Base-by-base conservation (phyloP, 1,140 invertebrate genomes). In the Bathynomus jamesi region DNA sequence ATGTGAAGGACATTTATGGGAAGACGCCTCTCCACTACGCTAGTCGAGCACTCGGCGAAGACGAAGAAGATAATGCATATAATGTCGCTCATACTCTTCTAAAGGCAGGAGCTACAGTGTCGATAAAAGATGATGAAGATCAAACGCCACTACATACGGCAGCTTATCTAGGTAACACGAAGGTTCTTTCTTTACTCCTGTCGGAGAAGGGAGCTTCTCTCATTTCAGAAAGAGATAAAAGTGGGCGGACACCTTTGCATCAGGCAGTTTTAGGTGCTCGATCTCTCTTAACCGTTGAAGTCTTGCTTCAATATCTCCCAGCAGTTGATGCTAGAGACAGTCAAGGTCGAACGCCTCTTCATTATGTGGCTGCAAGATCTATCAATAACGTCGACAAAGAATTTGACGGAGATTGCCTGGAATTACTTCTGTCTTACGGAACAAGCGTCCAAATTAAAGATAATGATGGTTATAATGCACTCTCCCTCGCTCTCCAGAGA, bases 281-380 rank as follows among this genome's bases (percentile, higher is more conserved):
- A 30, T 88, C 89, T n/a, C 53, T 76, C 11, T 73, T 68, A 8
- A 68, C 67, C 28, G 70, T 78, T 28, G 65, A 65, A 21, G 30
- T 64, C n/a, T 46, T 75, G 29, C 63, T 76, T 29, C 29, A 74
- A 73, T 90, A 89, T 85, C 90, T 89, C 4, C 89, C 91, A 5
- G 88, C 92, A 78, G 89, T 94, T 0, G 93, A 95, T 80, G 86
- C 88, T 61, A 88, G 90, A 77, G 93, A 96, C 78, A 89, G 91
- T 72, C 93, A 93, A 77, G 93, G 93, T 0, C 94, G 94, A 80
- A 93, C 92, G 0, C 90, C 93, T 0, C 82, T 96, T 17, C 94
- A 95, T 79, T 86, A 95, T 62, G 92, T 92, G 4, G 91, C 92
- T 3, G 81, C 92, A 0, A 92, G 92, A 79, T 90, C 92, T 29